These are phyloP conservation scores for Lithosia quadra DNA, from an alignment of 2,888 invertebrate species.

Conservation along the genomic window DNA sequence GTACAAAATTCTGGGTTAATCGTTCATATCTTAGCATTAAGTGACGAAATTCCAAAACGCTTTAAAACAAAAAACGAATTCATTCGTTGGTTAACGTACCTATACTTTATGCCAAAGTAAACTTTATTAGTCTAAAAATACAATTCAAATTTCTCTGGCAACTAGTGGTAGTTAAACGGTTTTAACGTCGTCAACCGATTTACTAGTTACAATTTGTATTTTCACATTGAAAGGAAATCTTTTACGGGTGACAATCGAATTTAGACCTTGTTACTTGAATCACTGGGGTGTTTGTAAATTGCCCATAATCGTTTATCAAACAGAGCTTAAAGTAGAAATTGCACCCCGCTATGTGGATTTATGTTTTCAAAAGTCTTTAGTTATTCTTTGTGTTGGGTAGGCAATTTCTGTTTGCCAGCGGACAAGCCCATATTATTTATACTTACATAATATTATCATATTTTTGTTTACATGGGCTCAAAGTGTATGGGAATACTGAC, in stretches of 20 bases:
- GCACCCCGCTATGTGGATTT: slow-evolving; percentile 28
- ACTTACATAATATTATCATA: neutral
- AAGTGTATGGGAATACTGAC: no score
- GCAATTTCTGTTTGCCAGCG: neutral
- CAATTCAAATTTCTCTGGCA: slow-evolving; percentile 4
- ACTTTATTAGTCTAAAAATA: neutral
- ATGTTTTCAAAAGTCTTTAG: slow-evolving; percentile 19
- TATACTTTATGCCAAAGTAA: neutral
- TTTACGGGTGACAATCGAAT: slow-evolving; percentile 32
- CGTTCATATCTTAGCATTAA: slow-evolving; percentile 54
- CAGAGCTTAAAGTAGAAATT: slow-evolving; percentile 32
- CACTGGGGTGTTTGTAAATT: slow-evolving; percentile 22
- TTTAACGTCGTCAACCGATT: slow-evolving; percentile 48
- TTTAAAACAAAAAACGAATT: slow-evolving; percentile 10
- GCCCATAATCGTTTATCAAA: slow-evolving; percentile 14
- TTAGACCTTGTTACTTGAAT: slow-evolving; percentile 32
- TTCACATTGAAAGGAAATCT: slow-evolving; percentile 58
- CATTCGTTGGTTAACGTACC: neutral
- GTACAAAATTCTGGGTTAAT: slow-evolving; percentile 46
- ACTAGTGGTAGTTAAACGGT: slow-evolving; percentile 27
- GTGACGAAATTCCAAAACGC: slow-evolving; percentile 17
- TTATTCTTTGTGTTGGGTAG: slow-evolving; percentile 14
- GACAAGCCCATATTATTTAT: neutral
- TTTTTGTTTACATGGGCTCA: neutral
- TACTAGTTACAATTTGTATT: slow-evolving; percentile 66